Evolutionary conservation across 2,888 invertebrate genomes (phyloP).

Genomic region (Nephrotoma appendiculata): DNA sequence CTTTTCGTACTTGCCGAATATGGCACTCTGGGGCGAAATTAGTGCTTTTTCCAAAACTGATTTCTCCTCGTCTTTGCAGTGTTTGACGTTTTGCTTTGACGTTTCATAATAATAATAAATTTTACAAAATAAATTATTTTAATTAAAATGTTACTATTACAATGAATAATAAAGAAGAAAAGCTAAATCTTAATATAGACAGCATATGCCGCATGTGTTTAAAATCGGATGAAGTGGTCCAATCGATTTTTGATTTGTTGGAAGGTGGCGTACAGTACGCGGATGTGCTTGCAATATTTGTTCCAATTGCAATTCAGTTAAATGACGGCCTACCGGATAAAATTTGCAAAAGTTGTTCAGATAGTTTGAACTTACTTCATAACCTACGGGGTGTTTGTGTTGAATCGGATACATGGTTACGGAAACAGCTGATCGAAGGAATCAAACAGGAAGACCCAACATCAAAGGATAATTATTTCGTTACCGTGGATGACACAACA

Average conservation of each 20-base stretch:
- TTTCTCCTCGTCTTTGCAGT: not conserved
- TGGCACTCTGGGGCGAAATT: no score
- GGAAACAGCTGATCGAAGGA: not conserved
- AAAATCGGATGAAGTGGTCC: not conserved
- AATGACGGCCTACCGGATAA: not conserved
- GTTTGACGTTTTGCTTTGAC: not conserved
- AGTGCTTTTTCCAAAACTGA: not conserved
- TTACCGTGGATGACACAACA: not conserved
- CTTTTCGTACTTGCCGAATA: no score
- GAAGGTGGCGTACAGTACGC: not conserved
- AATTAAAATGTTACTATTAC: not conserved
- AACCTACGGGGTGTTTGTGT: not conserved
- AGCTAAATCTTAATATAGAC: not conserved
- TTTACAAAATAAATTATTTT: not conserved
- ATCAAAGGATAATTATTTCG: not conserved
- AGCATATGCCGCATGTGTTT: not conserved
- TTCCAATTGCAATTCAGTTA: not conserved
- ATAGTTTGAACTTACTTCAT: not conserved
- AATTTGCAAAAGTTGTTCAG: not conserved
- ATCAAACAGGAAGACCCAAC: not conserved
- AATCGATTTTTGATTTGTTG: not conserved
- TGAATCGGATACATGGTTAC: not conserved
- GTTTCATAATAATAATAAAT: not conserved
- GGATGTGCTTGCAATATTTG: not conserved
- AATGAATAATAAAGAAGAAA: not conserved